Percentiles rank a stretch among this genome's conserved stretches.
Conservation (phyloP, 2,113 vertebrate species). For the Pelecanus crispus region DNA sequence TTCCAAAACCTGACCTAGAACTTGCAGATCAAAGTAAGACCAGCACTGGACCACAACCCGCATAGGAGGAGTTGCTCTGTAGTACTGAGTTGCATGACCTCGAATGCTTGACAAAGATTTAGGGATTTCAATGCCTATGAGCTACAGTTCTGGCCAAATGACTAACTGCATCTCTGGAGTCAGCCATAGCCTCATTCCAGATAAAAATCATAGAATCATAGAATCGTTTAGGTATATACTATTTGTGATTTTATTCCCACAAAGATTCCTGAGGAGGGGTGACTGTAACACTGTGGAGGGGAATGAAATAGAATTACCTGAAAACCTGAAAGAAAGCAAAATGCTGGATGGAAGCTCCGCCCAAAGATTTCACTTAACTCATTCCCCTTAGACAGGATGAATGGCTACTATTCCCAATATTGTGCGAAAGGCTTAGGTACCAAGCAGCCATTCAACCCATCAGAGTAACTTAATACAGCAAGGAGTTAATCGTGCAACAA, state of each 20-base stretch:
- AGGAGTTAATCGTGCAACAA: background rate
- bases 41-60: background rate
- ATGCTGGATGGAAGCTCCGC: background rate
- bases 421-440: background rate
- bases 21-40: background rate
- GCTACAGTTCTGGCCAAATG: background rate
- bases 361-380: background rate
- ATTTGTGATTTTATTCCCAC: background rate
- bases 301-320: background rate
- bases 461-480: background rate
- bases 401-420: background rate
- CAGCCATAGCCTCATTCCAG: background rate
- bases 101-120: background rate
- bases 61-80: background rate
- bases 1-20: background rate
- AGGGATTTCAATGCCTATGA: background rate
- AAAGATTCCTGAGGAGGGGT: background rate
- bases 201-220: no score
- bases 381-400: background rate
- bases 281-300: background rate
- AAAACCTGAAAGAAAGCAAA: background rate
- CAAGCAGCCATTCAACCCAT: background rate
- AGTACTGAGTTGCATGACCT: background rate
- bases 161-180: background rate
- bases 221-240: no score